Conservation (phyloP, 2,888 invertebrate genomes). For the Plagodis pulveraria region DNA sequence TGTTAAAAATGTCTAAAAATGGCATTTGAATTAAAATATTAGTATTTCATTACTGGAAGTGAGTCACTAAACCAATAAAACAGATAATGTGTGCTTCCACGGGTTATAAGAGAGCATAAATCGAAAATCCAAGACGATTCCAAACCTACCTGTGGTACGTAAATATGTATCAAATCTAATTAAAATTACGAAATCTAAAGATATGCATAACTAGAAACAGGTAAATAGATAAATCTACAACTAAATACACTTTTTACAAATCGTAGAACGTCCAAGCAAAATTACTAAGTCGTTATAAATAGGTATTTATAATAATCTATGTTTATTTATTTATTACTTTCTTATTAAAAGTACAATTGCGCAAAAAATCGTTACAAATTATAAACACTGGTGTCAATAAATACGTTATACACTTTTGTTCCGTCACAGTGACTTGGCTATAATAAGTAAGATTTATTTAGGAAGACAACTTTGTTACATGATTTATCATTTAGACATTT, state of each 20-base stretch:
- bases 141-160: background rate
- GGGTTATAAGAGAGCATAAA: conserved; percentile 1
- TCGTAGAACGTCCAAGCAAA: conserved; percentile 77
- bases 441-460: conserved; percentile 8
- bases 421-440: background rate
- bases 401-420: background rate
- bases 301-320: conserved; percentile 59
- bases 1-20: too few relatives aligned
- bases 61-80: too few relatives aligned
- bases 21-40: too few relatives aligned
- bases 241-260: conserved; percentile 84
- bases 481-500: conserved; percentile 16
- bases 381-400: background rate
- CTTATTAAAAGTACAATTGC: conserved; percentile 51
- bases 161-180: conserved; percentile 25
- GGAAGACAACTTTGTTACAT: background rate
- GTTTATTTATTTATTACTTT: conserved; percentile 49
- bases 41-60: too few relatives aligned
- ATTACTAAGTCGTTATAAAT: conserved; percentile 73
- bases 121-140: background rate
- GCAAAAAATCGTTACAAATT: conserved; percentile 36
- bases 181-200: conserved; percentile 76
- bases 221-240: conserved; percentile 79
- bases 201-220: conserved; percentile 83
- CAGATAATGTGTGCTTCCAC: conserved; percentile 2